Conservation (phyloP, 2,113 vertebrate genomes). For the Anoura caudifer region DNA sequence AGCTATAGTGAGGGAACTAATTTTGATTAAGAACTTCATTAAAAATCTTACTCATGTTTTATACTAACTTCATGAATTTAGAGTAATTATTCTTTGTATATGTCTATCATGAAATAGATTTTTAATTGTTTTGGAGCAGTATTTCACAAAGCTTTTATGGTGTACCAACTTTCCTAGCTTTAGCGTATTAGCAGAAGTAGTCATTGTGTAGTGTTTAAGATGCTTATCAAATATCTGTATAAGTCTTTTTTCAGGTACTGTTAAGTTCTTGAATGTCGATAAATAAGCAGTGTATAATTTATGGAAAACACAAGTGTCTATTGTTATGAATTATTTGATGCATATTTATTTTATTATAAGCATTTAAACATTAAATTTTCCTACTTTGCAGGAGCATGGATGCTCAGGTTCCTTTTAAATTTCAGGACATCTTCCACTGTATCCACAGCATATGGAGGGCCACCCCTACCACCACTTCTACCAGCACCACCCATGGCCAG, state of each 20-base stretch:
- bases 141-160: no score
- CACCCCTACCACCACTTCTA: constrained; percentile 57
- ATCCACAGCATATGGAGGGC: constrained; percentile 57
- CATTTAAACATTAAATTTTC: neutral
- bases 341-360: neutral
- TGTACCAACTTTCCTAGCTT: neutral
- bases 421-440: constrained; percentile 49
- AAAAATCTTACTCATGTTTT: no score
- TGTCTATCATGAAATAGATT: no score
- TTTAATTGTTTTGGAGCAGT: no score
- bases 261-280: neutral
- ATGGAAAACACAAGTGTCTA: neutral
- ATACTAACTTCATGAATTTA: no score
- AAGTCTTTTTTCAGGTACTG: neutral
- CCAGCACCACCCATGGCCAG: constrained; percentile 71
- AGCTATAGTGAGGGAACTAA: no score
- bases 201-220: neutral
- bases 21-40: no score
- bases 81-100: no score
- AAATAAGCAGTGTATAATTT: neutral
- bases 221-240: neutral
- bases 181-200: neutral
- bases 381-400: neutral
- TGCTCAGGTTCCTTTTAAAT: neutral
- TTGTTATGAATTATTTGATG: neutral